These are phyloP conservation scores for Typhlichthys eigenmanni DNA, from an alignment of 2,797 vertebrate genomes.

Conservation along the genomic window DNA sequence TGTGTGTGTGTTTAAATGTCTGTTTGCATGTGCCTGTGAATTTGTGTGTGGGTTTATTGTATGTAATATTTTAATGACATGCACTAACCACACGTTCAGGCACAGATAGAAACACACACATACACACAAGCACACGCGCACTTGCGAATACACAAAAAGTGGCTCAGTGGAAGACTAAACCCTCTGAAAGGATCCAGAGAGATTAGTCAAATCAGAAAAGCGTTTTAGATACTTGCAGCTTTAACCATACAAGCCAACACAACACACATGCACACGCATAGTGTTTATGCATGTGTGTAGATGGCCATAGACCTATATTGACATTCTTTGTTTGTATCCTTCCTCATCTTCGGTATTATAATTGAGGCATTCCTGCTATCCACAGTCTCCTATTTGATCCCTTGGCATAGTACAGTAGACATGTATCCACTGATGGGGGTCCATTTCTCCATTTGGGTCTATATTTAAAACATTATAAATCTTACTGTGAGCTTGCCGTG, in stretches of 20 bases:
- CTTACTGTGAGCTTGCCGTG: conserved; percentile 15
- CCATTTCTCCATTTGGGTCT: conserved; percentile 14
- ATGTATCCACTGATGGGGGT: conserved; percentile 11
- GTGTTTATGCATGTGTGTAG: conserved; percentile 26
- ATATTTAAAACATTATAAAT: conserved; percentile 40
- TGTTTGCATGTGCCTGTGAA: conserved; percentile 17
- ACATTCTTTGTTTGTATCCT: conserved; percentile 11
- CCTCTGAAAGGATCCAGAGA: conserved; percentile 63
- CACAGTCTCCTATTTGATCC: conserved; percentile 12
- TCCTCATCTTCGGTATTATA: conserved; percentile 16
- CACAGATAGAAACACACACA: conserved; percentile 44
- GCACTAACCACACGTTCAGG: conserved; percentile 62
- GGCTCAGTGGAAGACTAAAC: conserved; percentile 49
- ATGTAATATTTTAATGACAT: conserved; percentile 78
- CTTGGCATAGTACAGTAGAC: background rate
- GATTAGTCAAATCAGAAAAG: conserved; percentile 74
- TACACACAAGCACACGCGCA: conserved; percentile 17
- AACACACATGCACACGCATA: conserved; percentile 28
- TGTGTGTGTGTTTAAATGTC: conserved; percentile 8
- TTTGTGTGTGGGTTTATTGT: conserved; percentile 61
- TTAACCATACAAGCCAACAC: conserved; percentile 42
- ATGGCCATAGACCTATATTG: conserved; percentile 25
- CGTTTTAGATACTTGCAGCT: conserved; percentile 59
- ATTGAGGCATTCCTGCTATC: conserved; percentile 15
- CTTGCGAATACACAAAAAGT: background rate